These are phyloP conservation scores for Ips typographus DNA, from an alignment of 1,140 invertebrate genomes.

Conservation along the genomic window DNA sequence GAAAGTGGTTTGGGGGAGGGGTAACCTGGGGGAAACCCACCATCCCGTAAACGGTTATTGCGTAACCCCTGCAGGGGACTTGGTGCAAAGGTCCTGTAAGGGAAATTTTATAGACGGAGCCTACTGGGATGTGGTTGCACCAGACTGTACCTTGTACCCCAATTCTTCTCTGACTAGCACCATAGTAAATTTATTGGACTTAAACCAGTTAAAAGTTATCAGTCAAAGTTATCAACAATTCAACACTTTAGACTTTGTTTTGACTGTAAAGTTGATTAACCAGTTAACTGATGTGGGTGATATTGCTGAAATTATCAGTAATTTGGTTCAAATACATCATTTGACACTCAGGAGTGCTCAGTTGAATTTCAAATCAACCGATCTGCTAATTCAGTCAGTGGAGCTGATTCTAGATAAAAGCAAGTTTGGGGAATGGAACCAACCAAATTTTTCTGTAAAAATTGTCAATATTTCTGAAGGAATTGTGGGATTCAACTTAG, in stretches of 20 bases:
- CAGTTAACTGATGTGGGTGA: not conserved
- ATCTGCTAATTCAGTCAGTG: constrained; percentile 12
- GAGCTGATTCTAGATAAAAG: constrained; percentile 13
- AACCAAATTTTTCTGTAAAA: constrained; percentile 18
- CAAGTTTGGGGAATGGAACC: constrained; percentile 1
- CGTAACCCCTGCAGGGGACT: constrained; percentile 13
- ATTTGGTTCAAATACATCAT: constrained; percentile 19
- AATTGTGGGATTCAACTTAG: not conserved
- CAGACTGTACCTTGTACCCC: constrained; percentile 19
- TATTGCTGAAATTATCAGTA: constrained; percentile 26
- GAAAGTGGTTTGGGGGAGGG: constrained; percentile 14
- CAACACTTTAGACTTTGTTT: constrained; percentile 22
- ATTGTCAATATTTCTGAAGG: not conserved
- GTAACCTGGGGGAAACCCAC: not conserved
- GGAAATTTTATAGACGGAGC: constrained; percentile 35
- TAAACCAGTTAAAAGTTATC: too few relatives aligned
- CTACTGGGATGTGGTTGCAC: constrained; percentile 21
- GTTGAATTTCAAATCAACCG: constrained; percentile 31
- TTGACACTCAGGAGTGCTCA: constrained; percentile 26
- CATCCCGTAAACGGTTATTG: constrained; percentile 29
- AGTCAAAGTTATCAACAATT: too few relatives aligned
- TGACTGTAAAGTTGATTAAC: constrained; percentile 14
- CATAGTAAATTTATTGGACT: not conserved
- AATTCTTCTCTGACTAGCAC: constrained; percentile 2
- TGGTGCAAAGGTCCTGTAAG: constrained; percentile 26